A percentile compares a stretch with the other conserved stretches of the same genome.
phyloP scores from a whole-genome alignment of 2,888 invertebrate species.

The Plebejus anna region DNA sequence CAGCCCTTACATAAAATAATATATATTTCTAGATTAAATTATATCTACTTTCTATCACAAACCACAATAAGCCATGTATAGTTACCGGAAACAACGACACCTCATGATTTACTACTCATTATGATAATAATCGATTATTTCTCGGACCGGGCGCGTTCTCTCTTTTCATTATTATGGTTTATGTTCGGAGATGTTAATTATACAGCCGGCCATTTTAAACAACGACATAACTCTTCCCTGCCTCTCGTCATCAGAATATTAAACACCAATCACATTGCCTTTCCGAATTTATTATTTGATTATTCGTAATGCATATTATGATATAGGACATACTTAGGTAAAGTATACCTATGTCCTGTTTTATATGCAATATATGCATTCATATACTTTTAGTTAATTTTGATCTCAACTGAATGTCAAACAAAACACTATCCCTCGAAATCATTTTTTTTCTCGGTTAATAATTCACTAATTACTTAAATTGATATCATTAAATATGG shows the following conservation, averaged over 20 bases:
- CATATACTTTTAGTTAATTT: background rate
- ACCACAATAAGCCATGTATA: slow-evolving; percentile 40
- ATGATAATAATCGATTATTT: slow-evolving; percentile 60
- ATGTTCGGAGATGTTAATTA: slow-evolving; percentile 21
- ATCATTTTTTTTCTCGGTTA: too few species aligned
- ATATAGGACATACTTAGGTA: background rate
- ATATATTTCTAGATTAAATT: too few species aligned
- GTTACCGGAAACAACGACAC: slow-evolving; percentile 69
- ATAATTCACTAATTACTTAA: too few species aligned
- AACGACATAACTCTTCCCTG: slow-evolving; percentile 4
- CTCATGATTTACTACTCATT: slow-evolving; percentile 63
- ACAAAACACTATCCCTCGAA: background rate
- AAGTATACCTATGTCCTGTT: background rate
- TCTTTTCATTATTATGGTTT: slow-evolving; percentile 12
- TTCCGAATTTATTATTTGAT: background rate
- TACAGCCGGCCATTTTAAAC: background rate
- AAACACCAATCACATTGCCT: background rate
- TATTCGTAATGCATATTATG: background rate
- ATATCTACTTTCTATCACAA: background rate
- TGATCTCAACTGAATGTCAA: background rate
- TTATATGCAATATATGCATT: background rate
- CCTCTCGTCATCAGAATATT: slow-evolving; percentile 6
- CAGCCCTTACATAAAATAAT: too few species aligned
- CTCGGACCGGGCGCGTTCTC: slow-evolving; percentile 36
- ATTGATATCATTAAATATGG: too few species aligned